Conservation (phyloP, 2,113 vertebrate species). For the Sylvietta virens region DNA sequence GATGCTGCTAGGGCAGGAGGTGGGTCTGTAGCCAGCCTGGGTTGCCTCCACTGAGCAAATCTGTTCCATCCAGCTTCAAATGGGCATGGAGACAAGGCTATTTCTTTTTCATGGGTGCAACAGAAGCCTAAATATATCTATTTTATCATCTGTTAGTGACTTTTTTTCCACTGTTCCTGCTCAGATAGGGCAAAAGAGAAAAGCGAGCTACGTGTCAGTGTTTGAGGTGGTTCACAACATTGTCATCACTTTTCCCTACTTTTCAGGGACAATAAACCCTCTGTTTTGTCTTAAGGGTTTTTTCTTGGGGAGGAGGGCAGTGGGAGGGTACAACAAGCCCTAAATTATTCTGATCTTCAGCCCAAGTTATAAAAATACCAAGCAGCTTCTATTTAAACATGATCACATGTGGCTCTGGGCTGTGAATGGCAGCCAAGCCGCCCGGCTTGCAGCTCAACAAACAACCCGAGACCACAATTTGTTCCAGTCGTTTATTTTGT, state of each 20-base stretch:
- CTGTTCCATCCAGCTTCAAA: neutral
- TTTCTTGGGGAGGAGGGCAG: fast-evolving
- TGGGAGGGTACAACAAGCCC: neutral
- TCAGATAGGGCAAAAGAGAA: neutral
- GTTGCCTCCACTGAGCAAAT: neutral
- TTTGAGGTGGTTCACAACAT: neutral
- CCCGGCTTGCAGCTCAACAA: neutral
- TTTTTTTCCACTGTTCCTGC: neutral
- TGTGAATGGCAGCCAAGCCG: neutral
- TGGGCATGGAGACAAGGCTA: neutral
- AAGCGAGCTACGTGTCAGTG: neutral
- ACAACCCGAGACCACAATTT: neutral
- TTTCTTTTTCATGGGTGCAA: neutral
- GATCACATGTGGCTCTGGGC: neutral
- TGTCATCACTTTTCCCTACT: neutral
- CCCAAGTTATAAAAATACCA: neutral
- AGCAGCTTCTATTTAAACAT: neutral
- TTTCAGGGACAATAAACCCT: neutral
- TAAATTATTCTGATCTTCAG: neutral
- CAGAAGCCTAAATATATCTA: neutral
- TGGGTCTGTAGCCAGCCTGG: neutral
- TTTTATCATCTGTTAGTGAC: neutral
- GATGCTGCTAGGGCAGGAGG: neutral
- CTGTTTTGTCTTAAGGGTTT: neutral
- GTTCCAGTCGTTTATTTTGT: conserved; percentile 54